Evolutionary conservation across 2,797 vertebrate genomes (phyloP).

Genomic region (Brachyalestes nurse): DNA sequence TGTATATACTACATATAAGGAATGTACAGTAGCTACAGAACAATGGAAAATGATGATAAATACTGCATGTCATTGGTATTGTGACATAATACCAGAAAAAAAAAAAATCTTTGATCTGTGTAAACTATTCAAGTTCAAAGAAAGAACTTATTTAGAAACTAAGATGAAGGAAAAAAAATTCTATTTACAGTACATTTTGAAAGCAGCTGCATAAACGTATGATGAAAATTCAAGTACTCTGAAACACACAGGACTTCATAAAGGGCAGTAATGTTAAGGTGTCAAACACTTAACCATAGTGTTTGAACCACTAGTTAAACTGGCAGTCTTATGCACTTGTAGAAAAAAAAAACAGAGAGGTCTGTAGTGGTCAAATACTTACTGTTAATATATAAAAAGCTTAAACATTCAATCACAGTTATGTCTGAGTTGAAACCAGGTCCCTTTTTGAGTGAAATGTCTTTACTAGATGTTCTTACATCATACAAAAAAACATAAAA

Average conservation of each 20-base stretch:
- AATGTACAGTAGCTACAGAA: conserved; percentile 21
- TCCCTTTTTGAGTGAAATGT: conserved; percentile 70
- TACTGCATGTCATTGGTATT: conserved; percentile 53
- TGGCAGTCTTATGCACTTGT: conserved; percentile 43
- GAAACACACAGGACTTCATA: conserved; percentile 28
- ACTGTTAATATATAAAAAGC: conserved; percentile 41
- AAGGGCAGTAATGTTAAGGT: conserved; percentile 24
- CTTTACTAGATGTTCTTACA: conserved; percentile 87
- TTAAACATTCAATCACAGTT: conserved; percentile 50
- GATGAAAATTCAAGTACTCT: conserved; percentile 52
- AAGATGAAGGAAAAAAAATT: conserved; percentile 22
- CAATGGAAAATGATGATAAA: conserved; percentile 27
- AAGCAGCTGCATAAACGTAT: conserved; percentile 37
- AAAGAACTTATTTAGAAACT: conserved; percentile 14
- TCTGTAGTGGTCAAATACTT: conserved; percentile 34
- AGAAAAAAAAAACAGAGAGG: conserved; percentile 48
- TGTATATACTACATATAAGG: conserved; percentile 35
- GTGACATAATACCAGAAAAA: conserved; percentile 27
- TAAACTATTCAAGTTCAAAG: conserved; percentile 46
- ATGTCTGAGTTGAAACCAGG: conserved; percentile 46
- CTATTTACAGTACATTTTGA: conserved; percentile 48
- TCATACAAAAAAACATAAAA: conserved; percentile 83
- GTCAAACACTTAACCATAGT: conserved; percentile 19
- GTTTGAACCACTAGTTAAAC: conserved; percentile 30
- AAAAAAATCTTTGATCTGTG: conserved; percentile 42